Conservation (phyloP, 2,888 invertebrate genomes). For the Campopleginae sp. region DNA sequence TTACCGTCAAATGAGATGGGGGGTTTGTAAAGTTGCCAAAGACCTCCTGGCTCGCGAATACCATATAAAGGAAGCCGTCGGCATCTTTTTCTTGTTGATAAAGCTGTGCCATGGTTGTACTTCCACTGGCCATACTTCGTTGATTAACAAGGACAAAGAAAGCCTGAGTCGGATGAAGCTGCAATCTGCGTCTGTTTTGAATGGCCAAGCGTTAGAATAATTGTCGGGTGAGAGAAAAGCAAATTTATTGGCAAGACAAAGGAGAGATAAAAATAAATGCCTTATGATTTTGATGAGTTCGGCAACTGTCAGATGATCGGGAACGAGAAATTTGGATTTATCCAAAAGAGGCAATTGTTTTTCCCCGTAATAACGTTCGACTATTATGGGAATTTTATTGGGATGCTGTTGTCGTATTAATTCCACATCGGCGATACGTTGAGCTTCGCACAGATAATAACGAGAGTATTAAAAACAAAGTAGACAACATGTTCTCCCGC, state of each 20-base stretch:
- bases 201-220: too few species aligned
- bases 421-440: constrained; percentile 78
- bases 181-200: constrained; percentile 86
- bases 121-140: constrained; percentile 92
- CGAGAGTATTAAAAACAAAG: background rate
- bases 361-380: constrained; percentile 93
- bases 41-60: constrained; percentile 95
- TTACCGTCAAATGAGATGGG: constrained; percentile 5
- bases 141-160: constrained; percentile 94
- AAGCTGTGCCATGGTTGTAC: constrained; percentile 92
- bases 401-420: constrained; percentile 78
- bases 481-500: background rate
- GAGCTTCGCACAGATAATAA: constrained; percentile 71
- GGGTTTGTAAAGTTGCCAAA: constrained; percentile 86
- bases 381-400: constrained; percentile 89
- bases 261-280: constrained; percentile 83
- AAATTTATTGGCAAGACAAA: background rate
- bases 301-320: constrained; percentile 95
- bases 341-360: constrained; percentile 90
- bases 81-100: constrained; percentile 91
- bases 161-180: constrained; percentile 88
- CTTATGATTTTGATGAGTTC: constrained; percentile 94
- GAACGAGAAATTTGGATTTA: constrained; percentile 95
- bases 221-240: background rate
- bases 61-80: constrained; percentile 95